Evolutionary conservation across 2,113 vertebrate species (phyloP).

Genomic region (Sceloporus tristichus): DNA sequence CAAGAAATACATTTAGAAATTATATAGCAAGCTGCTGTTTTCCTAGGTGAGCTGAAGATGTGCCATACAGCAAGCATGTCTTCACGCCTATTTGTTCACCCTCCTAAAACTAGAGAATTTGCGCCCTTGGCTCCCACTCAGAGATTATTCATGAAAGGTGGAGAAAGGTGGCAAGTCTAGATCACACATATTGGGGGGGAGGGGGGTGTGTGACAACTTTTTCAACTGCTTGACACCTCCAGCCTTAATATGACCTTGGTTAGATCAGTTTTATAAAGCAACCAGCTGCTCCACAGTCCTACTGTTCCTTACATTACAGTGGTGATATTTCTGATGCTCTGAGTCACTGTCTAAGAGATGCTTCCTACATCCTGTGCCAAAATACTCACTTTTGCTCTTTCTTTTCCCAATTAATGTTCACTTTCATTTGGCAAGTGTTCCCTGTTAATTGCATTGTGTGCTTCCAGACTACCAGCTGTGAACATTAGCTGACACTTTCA

Average conservation of each 20-base stretch:
- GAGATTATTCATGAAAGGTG: too few relatives aligned
- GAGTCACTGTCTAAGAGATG: neutral
- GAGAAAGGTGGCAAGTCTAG: too few relatives aligned
- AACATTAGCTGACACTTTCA: neutral
- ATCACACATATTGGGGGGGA: too few relatives aligned
- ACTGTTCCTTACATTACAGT: neutral
- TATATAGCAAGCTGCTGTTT: too few relatives aligned
- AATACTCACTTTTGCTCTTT: neutral
- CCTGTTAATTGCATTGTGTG: neutral
- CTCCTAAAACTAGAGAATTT: too few relatives aligned
- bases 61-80: too few relatives aligned
- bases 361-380: neutral
- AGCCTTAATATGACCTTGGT: neutral
- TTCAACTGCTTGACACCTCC: neutral
- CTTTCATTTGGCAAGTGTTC: neutral
- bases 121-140: too few relatives aligned
- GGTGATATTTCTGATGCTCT: neutral
- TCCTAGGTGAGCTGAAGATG: too few relatives aligned
- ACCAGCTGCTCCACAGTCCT: neutral
- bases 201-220: neutral
- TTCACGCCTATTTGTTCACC: too few relatives aligned
- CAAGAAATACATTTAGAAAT: too few relatives aligned
- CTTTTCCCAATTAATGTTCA: neutral
- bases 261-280: neutral
- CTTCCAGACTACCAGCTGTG: conserved; percentile 8